Evolutionary conservation across 2,888 invertebrate genomes (phyloP).

Genomic region (Lampropteryx suffumata): DNA sequence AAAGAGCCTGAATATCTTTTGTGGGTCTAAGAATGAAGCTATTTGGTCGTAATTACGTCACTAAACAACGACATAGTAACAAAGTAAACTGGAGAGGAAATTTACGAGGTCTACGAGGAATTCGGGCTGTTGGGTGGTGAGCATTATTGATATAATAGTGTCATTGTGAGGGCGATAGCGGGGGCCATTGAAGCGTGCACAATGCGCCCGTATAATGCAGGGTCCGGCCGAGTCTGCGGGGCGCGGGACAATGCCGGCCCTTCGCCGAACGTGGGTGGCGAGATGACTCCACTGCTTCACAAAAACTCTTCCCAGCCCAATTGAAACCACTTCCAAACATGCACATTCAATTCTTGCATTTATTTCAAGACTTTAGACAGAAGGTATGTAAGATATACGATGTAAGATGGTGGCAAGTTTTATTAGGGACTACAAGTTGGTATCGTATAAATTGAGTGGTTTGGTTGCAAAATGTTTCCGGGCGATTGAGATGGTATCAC

Average conservation of each 20-base stretch:
- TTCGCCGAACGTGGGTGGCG: slow-evolving; percentile 77
- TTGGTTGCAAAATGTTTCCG: slow-evolving; percentile 52
- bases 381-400: background rate
- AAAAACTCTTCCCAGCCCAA: slow-evolving; percentile 61
- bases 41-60: slow-evolving; percentile 36
- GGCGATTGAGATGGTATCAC: slow-evolving; percentile 56
- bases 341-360: slow-evolving; percentile 28
- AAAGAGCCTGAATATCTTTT: slow-evolving; percentile 26
- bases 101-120: slow-evolving; percentile 73
- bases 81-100: slow-evolving; percentile 57
- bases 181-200: slow-evolving; percentile 77
- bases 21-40: slow-evolving; percentile 28
- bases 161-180: slow-evolving; percentile 74
- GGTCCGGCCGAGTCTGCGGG: slow-evolving; percentile 64
- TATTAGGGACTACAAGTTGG: slow-evolving; percentile 32
- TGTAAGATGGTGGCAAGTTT: no score
- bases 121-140: slow-evolving; percentile 59
- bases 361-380: slow-evolving; percentile 28
- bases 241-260: slow-evolving; percentile 61
- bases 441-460: slow-evolving; percentile 44
- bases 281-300: slow-evolving; percentile 46
- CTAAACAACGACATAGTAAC: slow-evolving; percentile 44
- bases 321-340: slow-evolving; percentile 37
- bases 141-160: slow-evolving; percentile 77
- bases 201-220: slow-evolving; percentile 78